Percentiles rank a stretch among this genome's conserved stretches.
These are phyloP conservation scores for Drosophila orosa DNA, from an alignment of 1,140 invertebrate species.

Conservation along the genomic window DNA sequence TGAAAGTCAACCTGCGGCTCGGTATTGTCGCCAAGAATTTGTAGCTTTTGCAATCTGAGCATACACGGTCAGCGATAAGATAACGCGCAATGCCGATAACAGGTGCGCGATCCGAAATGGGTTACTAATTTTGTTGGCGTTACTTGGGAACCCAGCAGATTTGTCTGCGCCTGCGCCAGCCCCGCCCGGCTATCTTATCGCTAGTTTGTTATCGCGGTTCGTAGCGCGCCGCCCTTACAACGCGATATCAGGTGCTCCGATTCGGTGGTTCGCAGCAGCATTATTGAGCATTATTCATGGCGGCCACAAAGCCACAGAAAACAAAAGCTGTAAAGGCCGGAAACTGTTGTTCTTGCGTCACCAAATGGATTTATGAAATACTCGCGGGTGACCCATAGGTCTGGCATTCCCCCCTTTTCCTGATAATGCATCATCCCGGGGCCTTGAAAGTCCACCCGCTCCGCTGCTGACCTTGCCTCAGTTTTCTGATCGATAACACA, in stretches of 20 bases:
- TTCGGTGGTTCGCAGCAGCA: constrained; percentile 13
- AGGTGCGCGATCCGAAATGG: constrained; percentile 65
- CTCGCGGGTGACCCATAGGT: constrained; percentile 23
- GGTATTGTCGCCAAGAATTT: constrained; percentile 55
- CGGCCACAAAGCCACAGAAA: constrained; percentile 50
- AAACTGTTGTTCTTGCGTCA: constrained; percentile 39
- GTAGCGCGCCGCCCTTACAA: constrained; percentile 21
- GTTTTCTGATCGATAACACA: constrained; percentile 24
- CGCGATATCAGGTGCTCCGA: constrained; percentile 48
- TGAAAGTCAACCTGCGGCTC: constrained; percentile 45
- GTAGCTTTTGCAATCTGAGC: constrained; percentile 77
- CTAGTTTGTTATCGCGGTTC: constrained; percentile 9
- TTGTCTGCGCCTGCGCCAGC: constrained; percentile 56
- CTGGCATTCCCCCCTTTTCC: constrained; percentile 19
- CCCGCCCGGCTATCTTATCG: constrained; percentile 55
- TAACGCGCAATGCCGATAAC: constrained; percentile 54
- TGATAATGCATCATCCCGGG: constrained; percentile 32
- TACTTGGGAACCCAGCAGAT: background rate
- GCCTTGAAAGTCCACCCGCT: constrained; percentile 19
- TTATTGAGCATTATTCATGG: constrained; percentile 61
- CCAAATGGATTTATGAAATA: constrained; percentile 15
- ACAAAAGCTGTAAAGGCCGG: constrained; percentile 24
- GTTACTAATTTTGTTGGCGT: constrained; percentile 49
- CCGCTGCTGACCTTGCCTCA: constrained; percentile 31
- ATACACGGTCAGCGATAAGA: constrained; percentile 63